Evolutionary conservation across 2,888 invertebrate genomes (phyloP), one percentile per base, ranked within the genome.

Genomic region (Diabrotica balteata): DNA sequence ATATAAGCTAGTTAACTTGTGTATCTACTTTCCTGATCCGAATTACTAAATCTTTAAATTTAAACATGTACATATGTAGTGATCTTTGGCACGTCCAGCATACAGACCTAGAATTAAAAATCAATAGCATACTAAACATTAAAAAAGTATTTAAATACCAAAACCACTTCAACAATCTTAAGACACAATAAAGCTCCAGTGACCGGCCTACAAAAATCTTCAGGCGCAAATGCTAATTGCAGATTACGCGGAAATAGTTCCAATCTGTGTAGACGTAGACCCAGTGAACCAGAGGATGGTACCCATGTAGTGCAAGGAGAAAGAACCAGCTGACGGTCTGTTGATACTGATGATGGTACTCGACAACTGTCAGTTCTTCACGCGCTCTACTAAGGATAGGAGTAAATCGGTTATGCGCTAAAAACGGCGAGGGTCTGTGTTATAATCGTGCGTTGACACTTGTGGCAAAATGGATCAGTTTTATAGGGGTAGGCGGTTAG

Each of bases 241-340:
- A 60, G 50, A 60, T 61, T 61, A 57, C 46, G 60, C 51, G 61
- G 61, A 61, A 81, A 79, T 57, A 57, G 55, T 55, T 44, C 55
- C 55, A 55, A 55, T 55, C 55, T 57, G 17, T 8, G 55, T 57
- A 57, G 55, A 57, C 45, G 45, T 44, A 57, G 55, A 57, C 55
- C 55, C 49, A 54, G 76, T 67, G 71, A 75, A 76, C 77, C 75
- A 73, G 78, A 77, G 78, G 32, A 75, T 76, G 68, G 68, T 70
- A 69, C 67, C 72, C 71, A 75, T 54, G 64, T 52, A 46, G 32
- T 58, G 22, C 8, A 54, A 32, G 32, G 53, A 49, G 53, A 54
- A 59, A 59, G 44, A 60, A 52, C 45, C 61, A 43, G 51, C 42
- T 61, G 61, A 61, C 45, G 61, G 22, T 61, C 17, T 53, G 52